These are phyloP conservation scores for Condylostylus longicornis DNA, from an alignment of 1,140 invertebrate genomes.

Conservation along the genomic window DNA sequence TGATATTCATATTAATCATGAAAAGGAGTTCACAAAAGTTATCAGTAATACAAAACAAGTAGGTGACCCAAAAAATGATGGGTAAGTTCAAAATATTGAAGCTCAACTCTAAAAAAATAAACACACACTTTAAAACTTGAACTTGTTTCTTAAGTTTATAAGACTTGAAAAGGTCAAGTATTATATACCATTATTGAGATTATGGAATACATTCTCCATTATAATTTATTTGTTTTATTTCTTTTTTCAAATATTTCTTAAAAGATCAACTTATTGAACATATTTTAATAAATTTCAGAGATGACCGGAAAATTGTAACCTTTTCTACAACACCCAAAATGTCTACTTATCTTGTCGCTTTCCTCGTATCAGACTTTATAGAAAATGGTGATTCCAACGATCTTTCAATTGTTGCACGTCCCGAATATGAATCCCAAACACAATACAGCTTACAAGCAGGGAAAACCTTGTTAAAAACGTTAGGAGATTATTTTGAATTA, in stretches of 20 bases:
- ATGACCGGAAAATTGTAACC: too few relatives aligned
- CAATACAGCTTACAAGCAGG: constrained; percentile 35
- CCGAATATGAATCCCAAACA: constrained; percentile 42
- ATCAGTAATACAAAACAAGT: neutral
- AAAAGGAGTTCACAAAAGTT: constrained; percentile 2
- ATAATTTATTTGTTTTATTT: too few relatives aligned
- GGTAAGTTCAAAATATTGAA: too few relatives aligned
- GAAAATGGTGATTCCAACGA: constrained; percentile 23
- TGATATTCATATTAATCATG: constrained; percentile 39
- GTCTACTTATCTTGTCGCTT: constrained; percentile 71
- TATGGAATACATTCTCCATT: too few relatives aligned
- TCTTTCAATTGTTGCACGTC: constrained; percentile 50
- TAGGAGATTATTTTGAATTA: constrained; percentile 23
- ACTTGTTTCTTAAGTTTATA: too few relatives aligned
- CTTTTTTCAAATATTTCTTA: too few relatives aligned
- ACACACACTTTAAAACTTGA: too few relatives aligned
- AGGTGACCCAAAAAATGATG: neutral
- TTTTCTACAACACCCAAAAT: constrained; percentile 43
- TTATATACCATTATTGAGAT: too few relatives aligned
- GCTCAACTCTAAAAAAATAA: too few relatives aligned
- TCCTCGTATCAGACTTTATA: constrained; percentile 59
- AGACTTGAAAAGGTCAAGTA: neutral
- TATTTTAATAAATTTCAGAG: too few relatives aligned
- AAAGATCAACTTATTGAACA: too few relatives aligned
- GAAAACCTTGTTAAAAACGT: constrained; percentile 23